Evolutionary conservation across 2,113 vertebrate species (phyloP).

Genomic region (Pygathrix nemaeus): DNA sequence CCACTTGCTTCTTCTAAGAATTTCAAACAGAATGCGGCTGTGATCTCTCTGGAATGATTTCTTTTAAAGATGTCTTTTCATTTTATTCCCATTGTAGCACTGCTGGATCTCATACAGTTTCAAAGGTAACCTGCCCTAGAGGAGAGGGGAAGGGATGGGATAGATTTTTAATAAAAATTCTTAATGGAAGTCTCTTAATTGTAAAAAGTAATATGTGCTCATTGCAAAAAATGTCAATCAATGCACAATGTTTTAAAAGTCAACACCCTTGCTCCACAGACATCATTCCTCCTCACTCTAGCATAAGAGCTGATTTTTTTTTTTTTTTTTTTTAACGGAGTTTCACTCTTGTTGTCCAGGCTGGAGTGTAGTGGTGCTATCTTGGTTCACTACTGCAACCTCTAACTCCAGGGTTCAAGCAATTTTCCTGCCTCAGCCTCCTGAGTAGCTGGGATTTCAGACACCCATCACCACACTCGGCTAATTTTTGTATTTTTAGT

Average conservation of each 20-base stretch:
- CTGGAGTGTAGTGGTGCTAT: no score
- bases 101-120: conserved; percentile 87
- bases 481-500: no score
- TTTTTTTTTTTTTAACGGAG: no score
- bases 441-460: no score
- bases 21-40: conserved; percentile 40
- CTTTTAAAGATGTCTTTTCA: conserved; percentile 71
- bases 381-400: no score
- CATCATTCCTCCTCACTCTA: not conserved
- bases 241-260: not conserved
- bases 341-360: no score
- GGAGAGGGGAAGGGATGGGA: not conserved
- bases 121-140: conserved; percentile 84
- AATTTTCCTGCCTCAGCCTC: no score
- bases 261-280: not conserved
- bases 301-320: no score
- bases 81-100: conserved; percentile 81
- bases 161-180: conserved; percentile 5
- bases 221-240: not conserved
- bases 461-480: no score
- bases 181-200: not conserved
- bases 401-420: no score
- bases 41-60: conserved; percentile 53
- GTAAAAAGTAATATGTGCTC: not conserved
- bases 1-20: conserved; percentile 44